phyloP scores from a whole-genome alignment of 2,113 vertebrate species.

The Origma solitaria region DNA sequence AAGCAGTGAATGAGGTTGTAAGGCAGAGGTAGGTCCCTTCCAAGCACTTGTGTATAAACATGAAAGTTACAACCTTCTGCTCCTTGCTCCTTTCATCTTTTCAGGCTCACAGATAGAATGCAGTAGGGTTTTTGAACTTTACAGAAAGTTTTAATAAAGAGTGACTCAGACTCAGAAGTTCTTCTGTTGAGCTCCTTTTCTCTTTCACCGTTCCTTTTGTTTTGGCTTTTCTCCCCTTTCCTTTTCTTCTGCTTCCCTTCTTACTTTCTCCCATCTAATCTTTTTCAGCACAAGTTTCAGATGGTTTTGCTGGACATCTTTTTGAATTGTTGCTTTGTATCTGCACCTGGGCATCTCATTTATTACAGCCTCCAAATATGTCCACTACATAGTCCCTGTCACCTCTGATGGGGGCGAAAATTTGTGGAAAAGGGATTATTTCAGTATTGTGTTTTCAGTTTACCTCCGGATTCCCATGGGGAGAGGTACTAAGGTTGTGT shows the following conservation, averaged over 20 bases:
- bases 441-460: neutral
- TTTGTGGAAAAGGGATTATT: neutral
- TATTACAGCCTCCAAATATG: neutral
- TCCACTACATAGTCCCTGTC: neutral
- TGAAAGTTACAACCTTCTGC: slow-evolving; percentile 57
- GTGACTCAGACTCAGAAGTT: neutral
- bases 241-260: neutral
- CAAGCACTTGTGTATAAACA: slow-evolving; percentile 47
- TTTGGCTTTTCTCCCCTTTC: neutral
- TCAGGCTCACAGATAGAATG: slow-evolving; percentile 37
- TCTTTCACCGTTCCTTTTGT: neutral
- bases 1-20: slow-evolving; percentile 24
- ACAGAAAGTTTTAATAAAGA: slow-evolving; percentile 13
- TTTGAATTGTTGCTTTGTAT: neutral
- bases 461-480: neutral
- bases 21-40: slow-evolving; percentile 11
- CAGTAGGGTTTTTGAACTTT: neutral
- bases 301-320: neutral
- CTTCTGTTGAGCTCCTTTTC: neutral
- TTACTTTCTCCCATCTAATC: neutral
- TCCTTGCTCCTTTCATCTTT: slow-evolving; percentile 47
- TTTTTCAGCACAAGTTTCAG: neutral
- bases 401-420: neutral
- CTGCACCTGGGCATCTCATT: neutral
- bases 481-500: neutral